phyloP scores from a whole-genome alignment of 2,888 invertebrate species.

The Aplocera efformata region DNA sequence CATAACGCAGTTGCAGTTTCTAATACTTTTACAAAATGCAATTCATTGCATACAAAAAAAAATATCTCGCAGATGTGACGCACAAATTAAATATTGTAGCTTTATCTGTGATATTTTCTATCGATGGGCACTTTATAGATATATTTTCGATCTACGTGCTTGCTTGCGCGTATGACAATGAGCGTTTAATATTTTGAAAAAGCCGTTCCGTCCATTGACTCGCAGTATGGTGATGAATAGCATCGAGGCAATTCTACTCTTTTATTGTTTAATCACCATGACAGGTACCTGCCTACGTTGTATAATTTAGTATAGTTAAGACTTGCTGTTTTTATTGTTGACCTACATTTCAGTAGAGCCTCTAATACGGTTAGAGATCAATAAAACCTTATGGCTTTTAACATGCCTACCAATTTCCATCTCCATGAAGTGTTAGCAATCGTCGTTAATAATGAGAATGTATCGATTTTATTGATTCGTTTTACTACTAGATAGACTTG shows the following conservation, averaged over 20 bases:
- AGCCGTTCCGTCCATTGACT: slow-evolving; percentile 12
- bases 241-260: slow-evolving; percentile 13
- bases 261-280: slow-evolving; percentile 17
- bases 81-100: too few relatives aligned
- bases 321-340: too few relatives aligned
- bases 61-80: too few relatives aligned
- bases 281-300: background rate
- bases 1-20: slow-evolving; percentile 11
- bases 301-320: too few relatives aligned
- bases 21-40: slow-evolving; percentile 2
- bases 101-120: background rate
- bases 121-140: slow-evolving; percentile 1
- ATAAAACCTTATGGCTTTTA: too few relatives aligned
- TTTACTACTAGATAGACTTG: too few relatives aligned
- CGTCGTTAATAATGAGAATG: too few relatives aligned
- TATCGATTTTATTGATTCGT: too few relatives aligned
- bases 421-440: too few relatives aligned
- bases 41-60: background rate
- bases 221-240: background rate
- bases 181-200: slow-evolving; percentile 11
- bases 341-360: too few relatives aligned
- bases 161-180: slow-evolving; percentile 17
- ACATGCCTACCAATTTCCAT: too few relatives aligned
- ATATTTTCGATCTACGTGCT: slow-evolving; percentile 21
- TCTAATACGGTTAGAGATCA: too few relatives aligned